Conservation (phyloP, 2,888 invertebrate species). For the Entomobrya proxima region DNA sequence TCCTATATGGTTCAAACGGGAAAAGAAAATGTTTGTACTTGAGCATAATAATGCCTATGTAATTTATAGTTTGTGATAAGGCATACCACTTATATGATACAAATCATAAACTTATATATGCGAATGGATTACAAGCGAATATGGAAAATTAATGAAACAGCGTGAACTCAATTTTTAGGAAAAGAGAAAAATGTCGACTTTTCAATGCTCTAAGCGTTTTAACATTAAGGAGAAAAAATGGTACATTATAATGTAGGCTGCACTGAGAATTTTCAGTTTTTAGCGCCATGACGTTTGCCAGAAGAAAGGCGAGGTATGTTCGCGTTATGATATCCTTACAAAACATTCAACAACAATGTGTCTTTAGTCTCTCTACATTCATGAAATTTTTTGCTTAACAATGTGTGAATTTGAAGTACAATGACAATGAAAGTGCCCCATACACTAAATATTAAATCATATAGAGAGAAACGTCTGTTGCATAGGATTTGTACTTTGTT, state of each 20-base stretch:
- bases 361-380: not conserved
- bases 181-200: conserved; percentile 15
- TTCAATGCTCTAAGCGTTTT: not conserved
- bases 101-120: not conserved
- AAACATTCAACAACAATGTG: not conserved
- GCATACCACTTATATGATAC: too few species aligned
- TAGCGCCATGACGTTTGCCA: too few species aligned
- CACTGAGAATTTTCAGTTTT: too few species aligned
- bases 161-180: conserved; percentile 30
- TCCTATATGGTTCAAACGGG: conserved; percentile 28
- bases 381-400: conserved; percentile 6
- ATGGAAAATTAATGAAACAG: conserved; percentile 27
- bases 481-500: not conserved
- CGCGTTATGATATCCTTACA: too few species aligned
- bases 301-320: too few species aligned
- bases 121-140: not conserved
- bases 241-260: too few species aligned
- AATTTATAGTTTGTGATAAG: too few species aligned
- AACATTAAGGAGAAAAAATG: not conserved
- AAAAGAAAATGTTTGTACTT: not conserved
- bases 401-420: conserved; percentile 33
- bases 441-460: not conserved
- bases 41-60: not conserved
- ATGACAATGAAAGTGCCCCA: conserved; percentile 54
- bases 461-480: not conserved